Percentiles rank a stretch among this genome's conserved stretches.
These are phyloP conservation scores for Elaeidobius kamerunicus DNA, from an alignment of 2,888 invertebrate species.

Conservation along the genomic window DNA sequence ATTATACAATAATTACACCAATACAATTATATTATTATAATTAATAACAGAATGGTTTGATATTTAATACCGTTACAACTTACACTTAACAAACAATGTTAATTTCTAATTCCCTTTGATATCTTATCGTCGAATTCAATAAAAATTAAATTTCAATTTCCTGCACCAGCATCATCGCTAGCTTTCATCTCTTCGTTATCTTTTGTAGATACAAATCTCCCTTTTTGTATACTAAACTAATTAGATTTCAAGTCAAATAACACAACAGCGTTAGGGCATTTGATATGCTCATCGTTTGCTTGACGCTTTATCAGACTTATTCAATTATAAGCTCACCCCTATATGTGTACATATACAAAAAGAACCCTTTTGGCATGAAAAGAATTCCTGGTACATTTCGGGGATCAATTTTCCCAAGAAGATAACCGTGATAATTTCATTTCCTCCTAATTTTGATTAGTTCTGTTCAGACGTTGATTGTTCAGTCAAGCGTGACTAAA, in stretches of 20 bases:
- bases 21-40: no score
- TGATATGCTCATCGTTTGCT: conserved; percentile 20
- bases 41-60: no score
- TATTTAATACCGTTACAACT: no score
- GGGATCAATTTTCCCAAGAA: conserved; percentile 16
- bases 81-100: background rate
- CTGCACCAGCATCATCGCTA: conserved; percentile 9
- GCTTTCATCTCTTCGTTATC: conserved; percentile 13
- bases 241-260: conserved; percentile 18
- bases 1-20: no score
- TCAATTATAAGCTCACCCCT: conserved; percentile 15
- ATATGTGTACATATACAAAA: conserved; percentile 1
- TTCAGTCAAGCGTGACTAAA: background rate
- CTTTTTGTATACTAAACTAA: conserved; percentile 16
- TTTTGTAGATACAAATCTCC: conserved; percentile 18
- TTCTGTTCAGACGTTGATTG: conserved; percentile 1
- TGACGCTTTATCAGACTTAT: conserved; percentile 12
- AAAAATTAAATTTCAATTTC: conserved; percentile 3
- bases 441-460: conserved; percentile 11
- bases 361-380: conserved; percentile 16
- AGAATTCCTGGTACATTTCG: conserved; percentile 18
- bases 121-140: background rate
- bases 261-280: conserved; percentile 12
- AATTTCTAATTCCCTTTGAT: background rate
- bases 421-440: conserved; percentile 7